Evolutionary conservation across 2,888 invertebrate species (phyloP).

Genomic region (Tridacna gigas): DNA sequence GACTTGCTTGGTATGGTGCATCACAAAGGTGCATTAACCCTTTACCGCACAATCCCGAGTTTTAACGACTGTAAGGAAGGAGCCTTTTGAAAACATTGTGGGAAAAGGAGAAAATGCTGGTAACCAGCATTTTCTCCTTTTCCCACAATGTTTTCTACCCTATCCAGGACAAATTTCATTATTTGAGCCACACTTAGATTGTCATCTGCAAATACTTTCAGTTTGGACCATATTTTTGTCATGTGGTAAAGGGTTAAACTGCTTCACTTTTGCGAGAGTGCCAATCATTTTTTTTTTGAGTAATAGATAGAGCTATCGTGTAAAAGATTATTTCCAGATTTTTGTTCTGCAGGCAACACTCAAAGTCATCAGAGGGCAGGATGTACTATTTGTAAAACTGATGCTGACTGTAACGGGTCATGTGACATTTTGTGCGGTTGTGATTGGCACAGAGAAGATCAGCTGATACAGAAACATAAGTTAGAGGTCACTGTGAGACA

Average conservation of each 20-base stretch:
- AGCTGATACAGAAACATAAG: slow-evolving; percentile 43
- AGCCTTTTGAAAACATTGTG: too few species aligned
- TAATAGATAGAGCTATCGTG: too few species aligned
- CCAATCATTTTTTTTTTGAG: too few species aligned
- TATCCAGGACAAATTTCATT: not conserved
- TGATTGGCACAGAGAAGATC: slow-evolving; percentile 46
- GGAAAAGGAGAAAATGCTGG: too few species aligned
- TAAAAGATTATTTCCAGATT: not conserved
- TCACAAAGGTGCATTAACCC: too few species aligned
- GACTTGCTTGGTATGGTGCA: too few species aligned
- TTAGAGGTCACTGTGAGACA: slow-evolving; percentile 57
- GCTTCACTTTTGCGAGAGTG: too few species aligned
- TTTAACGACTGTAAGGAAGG: too few species aligned
- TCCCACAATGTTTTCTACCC: slow-evolving; percentile 16
- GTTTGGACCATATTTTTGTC: too few species aligned
- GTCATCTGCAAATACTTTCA: not conserved
- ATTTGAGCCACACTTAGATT: not conserved
- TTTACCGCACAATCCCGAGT: too few species aligned
- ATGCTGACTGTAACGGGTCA: slow-evolving; percentile 46
- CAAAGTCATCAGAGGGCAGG: slow-evolving; percentile 49
- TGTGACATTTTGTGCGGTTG: slow-evolving; percentile 55
- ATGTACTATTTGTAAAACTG: slow-evolving; percentile 59
- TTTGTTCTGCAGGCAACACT: slow-evolving; percentile 42
- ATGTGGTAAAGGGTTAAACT: too few species aligned
- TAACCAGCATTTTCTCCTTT: not conserved